phyloP scores from a whole-genome alignment of 92 coral and sea anemone genomes.

The Porites divaricata region DNA sequence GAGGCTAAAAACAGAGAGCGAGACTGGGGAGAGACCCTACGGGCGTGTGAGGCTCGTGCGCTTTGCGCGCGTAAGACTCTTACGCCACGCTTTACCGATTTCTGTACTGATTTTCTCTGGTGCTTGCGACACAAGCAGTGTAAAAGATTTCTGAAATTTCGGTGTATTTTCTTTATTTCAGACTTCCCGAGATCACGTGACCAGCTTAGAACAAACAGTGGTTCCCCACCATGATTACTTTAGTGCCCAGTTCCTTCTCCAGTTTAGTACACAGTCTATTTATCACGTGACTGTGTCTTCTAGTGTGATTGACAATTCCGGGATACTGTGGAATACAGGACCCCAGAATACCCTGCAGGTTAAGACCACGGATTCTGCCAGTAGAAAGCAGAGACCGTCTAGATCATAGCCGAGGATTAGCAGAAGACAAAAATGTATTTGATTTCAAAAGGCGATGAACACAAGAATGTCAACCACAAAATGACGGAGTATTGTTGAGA shows the following conservation, averaged over 20 bases:
- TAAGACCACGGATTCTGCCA: slow-evolving; percentile 75
- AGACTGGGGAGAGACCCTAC: no score
- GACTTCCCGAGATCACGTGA: slow-evolving; percentile 66
- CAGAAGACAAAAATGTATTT: neutral
- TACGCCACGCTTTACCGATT: no score
- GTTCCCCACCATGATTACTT: slow-evolving; percentile 95
- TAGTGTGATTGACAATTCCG: slow-evolving; percentile 83
- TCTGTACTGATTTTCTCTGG: no score
- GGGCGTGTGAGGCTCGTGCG: no score
- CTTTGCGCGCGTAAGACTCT: no score
- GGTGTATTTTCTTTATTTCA: slow-evolving; percentile 25
- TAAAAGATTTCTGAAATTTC: neutral
- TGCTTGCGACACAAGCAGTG: neutral
- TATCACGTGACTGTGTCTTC: slow-evolving; percentile 85
- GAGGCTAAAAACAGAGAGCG: no score
- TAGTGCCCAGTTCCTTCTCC: slow-evolving; percentile 96
- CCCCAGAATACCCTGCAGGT: slow-evolving; percentile 81
- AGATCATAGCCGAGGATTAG: neutral
- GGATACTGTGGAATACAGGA: slow-evolving; percentile 92
- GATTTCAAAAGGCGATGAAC: neutral
- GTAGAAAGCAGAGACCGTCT: slow-evolving; percentile 49
- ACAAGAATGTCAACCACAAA: no score
- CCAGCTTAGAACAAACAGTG: slow-evolving; percentile 91
- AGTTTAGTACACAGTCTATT: slow-evolving; percentile 67
- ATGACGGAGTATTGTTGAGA: no score